Evolutionary conservation across 64 coral and sea anemone genomes (phyloP).

Genomic region (Pocillopora damicornis): DNA sequence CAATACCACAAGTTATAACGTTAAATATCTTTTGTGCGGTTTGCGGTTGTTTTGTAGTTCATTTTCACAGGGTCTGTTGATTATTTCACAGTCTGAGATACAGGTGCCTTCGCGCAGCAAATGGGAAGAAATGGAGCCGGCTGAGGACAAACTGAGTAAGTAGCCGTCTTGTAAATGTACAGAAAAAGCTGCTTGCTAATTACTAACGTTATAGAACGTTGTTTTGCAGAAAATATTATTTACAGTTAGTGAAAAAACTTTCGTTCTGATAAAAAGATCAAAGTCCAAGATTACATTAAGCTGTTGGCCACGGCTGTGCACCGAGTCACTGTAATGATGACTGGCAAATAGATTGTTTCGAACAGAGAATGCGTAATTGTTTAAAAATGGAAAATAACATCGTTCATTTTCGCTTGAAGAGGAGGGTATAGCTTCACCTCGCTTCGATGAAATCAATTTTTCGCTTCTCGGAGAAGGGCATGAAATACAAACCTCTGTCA

Average conservation of each 20-base stretch:
- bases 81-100: constrained; percentile 65
- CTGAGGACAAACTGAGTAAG: constrained; percentile 76
- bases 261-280: too few species aligned
- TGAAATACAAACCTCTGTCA: too few species aligned
- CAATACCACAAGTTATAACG: too few species aligned
- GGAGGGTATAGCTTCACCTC: too few species aligned
- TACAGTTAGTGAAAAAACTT: too few species aligned
- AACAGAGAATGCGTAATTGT: background rate
- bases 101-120: constrained; percentile 63
- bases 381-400: too few species aligned
- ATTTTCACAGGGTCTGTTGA: constrained; percentile 35
- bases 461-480: too few species aligned
- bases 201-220: background rate
- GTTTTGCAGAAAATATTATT: too few species aligned
- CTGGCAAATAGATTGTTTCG: background rate
- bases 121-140: constrained; percentile 68
- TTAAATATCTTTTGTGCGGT: background rate
- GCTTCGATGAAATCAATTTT: too few species aligned
- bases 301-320: background rate
- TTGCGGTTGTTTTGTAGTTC: background rate
- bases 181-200: background rate
- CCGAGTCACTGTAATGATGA: background rate
- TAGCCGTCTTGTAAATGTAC: background rate
- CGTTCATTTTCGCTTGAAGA: too few species aligned
- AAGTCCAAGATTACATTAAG: too few species aligned